Conservation (phyloP, 1,140 invertebrate genomes). For the Potamilus streckersoni region DNA sequence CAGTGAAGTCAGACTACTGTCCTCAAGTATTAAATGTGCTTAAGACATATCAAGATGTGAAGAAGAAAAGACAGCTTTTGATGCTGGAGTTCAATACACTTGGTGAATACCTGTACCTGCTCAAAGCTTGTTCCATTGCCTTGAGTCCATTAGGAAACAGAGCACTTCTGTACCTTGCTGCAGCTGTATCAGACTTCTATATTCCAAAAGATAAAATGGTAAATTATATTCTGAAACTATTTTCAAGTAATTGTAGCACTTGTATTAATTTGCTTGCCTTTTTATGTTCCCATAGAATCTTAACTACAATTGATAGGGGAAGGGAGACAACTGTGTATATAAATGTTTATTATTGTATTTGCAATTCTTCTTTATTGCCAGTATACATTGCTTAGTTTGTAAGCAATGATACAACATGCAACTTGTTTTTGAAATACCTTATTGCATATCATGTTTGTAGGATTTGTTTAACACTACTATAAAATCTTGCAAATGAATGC, state of each 20-base stretch:
- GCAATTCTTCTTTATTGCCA: neutral
- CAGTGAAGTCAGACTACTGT: slow-evolving; percentile 51
- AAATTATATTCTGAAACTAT: slow-evolving; percentile 39
- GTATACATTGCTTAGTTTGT: neutral
- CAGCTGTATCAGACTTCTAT: slow-evolving; percentile 99
- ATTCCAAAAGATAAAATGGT: slow-evolving; percentile 93
- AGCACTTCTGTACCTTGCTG: slow-evolving; percentile 92
- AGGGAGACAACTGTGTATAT: neutral
- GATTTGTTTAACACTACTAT: no score
- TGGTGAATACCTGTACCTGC: slow-evolving; percentile 92
- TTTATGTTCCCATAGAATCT: no score
- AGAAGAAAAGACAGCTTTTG: slow-evolving; percentile 42
- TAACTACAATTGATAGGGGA: neutral
- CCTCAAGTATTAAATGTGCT: slow-evolving; percentile 34
- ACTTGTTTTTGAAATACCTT: neutral
- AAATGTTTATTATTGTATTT: neutral
- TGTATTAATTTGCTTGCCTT: no score
- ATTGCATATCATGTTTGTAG: neutral
- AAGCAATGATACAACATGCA: neutral
- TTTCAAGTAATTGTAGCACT: neutral
- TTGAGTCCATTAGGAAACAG: slow-evolving; percentile 75
- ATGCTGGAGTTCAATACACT: slow-evolving; percentile 72
- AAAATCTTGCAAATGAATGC: no score
- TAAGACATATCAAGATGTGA: slow-evolving; percentile 42
- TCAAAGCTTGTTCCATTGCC: slow-evolving; percentile 83